Evolutionary conservation across 1,140 invertebrate genomes (phyloP).

Genomic region (Hycleus cichorii): DNA sequence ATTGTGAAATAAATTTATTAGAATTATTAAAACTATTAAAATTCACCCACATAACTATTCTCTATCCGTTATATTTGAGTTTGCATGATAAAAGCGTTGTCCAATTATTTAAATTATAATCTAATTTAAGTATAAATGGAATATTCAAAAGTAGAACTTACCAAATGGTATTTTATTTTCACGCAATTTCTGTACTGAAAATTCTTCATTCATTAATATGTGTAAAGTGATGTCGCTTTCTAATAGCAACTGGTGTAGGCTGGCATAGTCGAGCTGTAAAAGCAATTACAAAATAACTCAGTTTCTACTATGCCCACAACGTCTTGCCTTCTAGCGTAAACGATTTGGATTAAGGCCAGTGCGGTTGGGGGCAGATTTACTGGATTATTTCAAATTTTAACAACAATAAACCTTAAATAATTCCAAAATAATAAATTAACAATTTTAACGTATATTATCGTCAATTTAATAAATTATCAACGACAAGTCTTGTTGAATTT

Average conservation of each 20-base stretch:
- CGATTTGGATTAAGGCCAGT: conserved; percentile 15
- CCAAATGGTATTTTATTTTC: conserved; percentile 69
- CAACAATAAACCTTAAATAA: too few relatives aligned
- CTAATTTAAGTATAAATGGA: too few relatives aligned
- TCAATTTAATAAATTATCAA: not conserved
- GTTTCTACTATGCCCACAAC: conserved; percentile 5
- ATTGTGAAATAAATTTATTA: too few relatives aligned
- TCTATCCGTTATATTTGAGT: too few relatives aligned
- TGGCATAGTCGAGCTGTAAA: conserved; percentile 66
- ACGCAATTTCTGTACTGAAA: conserved; percentile 60
- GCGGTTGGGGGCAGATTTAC: conserved; percentile 11
- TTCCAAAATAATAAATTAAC: not conserved
- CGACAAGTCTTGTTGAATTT: too few relatives aligned
- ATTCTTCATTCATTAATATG: conserved; percentile 73
- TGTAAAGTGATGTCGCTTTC: conserved; percentile 76
- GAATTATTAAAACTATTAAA: too few relatives aligned
- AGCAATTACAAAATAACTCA: conserved; percentile 22
- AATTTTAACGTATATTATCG: not conserved
- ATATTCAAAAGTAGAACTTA: conserved; percentile 30
- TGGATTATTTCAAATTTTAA: conserved; percentile 3
- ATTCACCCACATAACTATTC: too few relatives aligned
- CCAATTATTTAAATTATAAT: too few relatives aligned
- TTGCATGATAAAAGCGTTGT: too few relatives aligned
- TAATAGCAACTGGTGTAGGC: conserved; percentile 66
- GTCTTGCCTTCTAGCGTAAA: conserved; percentile 9